Evolutionary conservation across 2,113 vertebrate genomes (phyloP), one percentile per base, ranked within the genome.

Genomic region (Catharus fuscescens): DNA sequence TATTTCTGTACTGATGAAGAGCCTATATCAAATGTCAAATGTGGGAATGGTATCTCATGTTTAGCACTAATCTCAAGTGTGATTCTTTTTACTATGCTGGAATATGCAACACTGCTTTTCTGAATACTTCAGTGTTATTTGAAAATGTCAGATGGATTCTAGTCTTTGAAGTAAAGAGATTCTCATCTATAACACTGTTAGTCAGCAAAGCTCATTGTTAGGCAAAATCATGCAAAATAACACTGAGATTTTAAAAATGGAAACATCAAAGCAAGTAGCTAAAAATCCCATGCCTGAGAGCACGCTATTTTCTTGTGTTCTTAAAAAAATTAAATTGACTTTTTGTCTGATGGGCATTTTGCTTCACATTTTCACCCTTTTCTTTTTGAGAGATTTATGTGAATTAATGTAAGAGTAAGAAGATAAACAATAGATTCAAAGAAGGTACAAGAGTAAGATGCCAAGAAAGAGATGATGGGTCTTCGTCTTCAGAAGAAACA

Each of bases 101-200:
- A 83, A 84, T 64, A 91, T 38, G 36, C 36, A 86, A 8, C 3
- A 8, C 18, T 81, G 21, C 34, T 94, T 92, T 93, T 70, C 44
- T 60, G 69, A 87, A 47, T 65, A 64, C 50, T 89, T 86, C 56
- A 67, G 42, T 50, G 44, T 31, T 76, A 23, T 79, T 81, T 61
- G 57, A 84, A 91, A 86, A 73, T 86, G 48, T 84, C 52, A 52
- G 65, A 66, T 48, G 69, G 14, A 66, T 83, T 38, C 72, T 61
- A 80, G 76, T 14, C 69, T 94, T 95, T 84, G 88, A 95, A 90
- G 83, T 78, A 66, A 54, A 80, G 65, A 84, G 34, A 64, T 78
- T 56, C 32, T 91, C 72, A 48, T 83, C 47, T 86, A 3, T 20
- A 81, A 52, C 17, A 71, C 34, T 5, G 4, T 73, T 80, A 86